Evolutionary conservation across 2,888 invertebrate species (phyloP).

Genomic region (Pteria penguin): DNA sequence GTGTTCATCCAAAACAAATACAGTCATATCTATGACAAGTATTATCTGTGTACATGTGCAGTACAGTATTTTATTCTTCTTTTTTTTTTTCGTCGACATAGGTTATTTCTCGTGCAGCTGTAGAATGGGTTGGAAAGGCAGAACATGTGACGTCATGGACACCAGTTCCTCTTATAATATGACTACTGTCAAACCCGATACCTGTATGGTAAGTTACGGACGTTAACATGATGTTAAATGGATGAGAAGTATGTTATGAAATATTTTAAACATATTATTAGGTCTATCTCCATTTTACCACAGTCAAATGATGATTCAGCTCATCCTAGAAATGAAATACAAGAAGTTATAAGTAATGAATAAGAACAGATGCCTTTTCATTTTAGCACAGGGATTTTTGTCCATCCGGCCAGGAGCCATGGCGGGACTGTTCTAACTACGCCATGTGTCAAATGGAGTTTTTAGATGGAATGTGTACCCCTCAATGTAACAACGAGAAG

Average conservation of each 20-base stretch:
- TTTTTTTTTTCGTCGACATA: too few species aligned
- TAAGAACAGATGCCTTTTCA: not conserved
- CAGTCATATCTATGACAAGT: too few species aligned
- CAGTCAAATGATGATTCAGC: too few species aligned
- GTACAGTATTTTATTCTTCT: not conserved
- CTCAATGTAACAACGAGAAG: conserved; percentile 23
- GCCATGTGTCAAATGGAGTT: conserved; percentile 13
- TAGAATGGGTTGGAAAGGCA: not conserved
- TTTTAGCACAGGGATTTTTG: conserved; percentile 5
- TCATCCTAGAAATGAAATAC: too few species aligned
- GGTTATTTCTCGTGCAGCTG: conserved; percentile 1
- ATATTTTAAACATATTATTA: too few species aligned
- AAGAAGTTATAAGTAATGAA: too few species aligned
- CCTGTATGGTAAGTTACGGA: not conserved
- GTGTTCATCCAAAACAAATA: too few species aligned
- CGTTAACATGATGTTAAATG: not conserved
- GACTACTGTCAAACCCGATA: not conserved
- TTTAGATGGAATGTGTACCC: conserved; percentile 18
- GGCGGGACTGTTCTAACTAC: conserved; percentile 15
- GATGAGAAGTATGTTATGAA: too few species aligned
- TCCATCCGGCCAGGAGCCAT: not conserved
- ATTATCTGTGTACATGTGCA: not conserved
- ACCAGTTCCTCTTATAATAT: not conserved
- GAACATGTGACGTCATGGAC: not conserved
- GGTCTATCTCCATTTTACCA: too few species aligned